These are phyloP conservation scores for Lasioglossum morio DNA, from an alignment of 2,888 invertebrate species.

Conservation along the genomic window DNA sequence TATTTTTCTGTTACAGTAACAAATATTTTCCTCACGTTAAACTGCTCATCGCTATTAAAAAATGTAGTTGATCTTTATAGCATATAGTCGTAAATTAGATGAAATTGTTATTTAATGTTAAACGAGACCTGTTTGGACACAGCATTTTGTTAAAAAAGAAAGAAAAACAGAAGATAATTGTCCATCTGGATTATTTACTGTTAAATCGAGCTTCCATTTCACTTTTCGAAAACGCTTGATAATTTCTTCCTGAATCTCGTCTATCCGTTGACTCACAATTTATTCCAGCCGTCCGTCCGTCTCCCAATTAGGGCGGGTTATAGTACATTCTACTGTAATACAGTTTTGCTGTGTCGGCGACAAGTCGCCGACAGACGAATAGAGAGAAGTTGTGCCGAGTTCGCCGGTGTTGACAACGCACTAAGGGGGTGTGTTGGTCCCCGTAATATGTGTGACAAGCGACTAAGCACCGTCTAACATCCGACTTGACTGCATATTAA, in stretches of 20 bases:
- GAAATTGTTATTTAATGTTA: no score
- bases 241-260: neutral
- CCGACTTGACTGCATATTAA: constrained; percentile 79
- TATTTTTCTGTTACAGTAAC: no score
- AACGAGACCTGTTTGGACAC: no score
- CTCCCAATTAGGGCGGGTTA: constrained; percentile 4
- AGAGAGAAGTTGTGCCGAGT: constrained; percentile 57
- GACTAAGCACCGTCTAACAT: constrained; percentile 79
- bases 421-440: constrained; percentile 65
- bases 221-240: neutral
- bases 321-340: constrained; percentile 39
- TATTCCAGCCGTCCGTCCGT: neutral
- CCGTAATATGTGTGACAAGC: constrained; percentile 79
- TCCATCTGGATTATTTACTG: neutral
- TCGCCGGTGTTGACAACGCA: constrained; percentile 55
- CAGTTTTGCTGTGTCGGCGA: constrained; percentile 30
- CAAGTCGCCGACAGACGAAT: constrained; percentile 57
- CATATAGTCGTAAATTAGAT: no score
- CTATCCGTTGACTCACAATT: neutral
- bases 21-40: no score
- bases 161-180: no score
- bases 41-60: no score
- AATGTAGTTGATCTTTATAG: no score
- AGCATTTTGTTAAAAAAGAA: no score
- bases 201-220: neutral